Evolutionary conservation across 1,140 invertebrate species (phyloP), one percentile per base, ranked within the genome.

Genomic region (Drosophila ironensis): DNA sequence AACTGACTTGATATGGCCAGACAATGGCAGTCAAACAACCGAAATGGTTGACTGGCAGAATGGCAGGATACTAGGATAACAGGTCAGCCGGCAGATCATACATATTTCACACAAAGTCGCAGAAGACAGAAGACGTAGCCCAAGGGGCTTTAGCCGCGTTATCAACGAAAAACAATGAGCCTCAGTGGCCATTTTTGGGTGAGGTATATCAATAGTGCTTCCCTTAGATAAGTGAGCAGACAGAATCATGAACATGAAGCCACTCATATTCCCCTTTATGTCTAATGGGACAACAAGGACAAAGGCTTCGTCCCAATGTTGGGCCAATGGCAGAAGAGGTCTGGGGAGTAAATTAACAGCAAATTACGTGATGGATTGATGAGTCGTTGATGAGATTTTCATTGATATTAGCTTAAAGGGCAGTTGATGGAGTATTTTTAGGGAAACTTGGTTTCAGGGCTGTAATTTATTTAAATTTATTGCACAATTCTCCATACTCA

Each of bases 1-100:
- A 75, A 45, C 72, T 59, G 30, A 11, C 72, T 64, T 61, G 54
- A 77, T 77, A 53, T 48, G 60, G 30, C 37, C 73, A 77, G 56
- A 74, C 59, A 81, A 67, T 59, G 50, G 14, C 72, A 50, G 51
- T 40, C 44, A 37, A 56, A 42, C n/a, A 27, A 35, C 19, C 30
- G 16, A 16, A 57, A 27, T 25, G 28, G 27, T 6, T 27, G 16
- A 20, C 11, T 14, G 14, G 14, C 35, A 59, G 28, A 45, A 45
- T 24, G 47, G 57, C 41, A 52, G 41, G 44, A n/a, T n/a, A n/a
- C n/a, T n/a, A n/a, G n/a, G n/a, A n/a, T n/a, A n/a, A n/a, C n/a
- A n/a, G n/a, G n/a, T n/a, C n/a, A n/a, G n/a, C n/a, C n/a, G n/a
- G n/a, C n/a, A n/a, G n/a, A n/a, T n/a, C n/a, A n/a, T n/a, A n/a